Evolutionary conservation across 2,888 invertebrate species (phyloP), one percentile per base, ranked within the genome.

Genomic region (Anodontia alba): DNA sequence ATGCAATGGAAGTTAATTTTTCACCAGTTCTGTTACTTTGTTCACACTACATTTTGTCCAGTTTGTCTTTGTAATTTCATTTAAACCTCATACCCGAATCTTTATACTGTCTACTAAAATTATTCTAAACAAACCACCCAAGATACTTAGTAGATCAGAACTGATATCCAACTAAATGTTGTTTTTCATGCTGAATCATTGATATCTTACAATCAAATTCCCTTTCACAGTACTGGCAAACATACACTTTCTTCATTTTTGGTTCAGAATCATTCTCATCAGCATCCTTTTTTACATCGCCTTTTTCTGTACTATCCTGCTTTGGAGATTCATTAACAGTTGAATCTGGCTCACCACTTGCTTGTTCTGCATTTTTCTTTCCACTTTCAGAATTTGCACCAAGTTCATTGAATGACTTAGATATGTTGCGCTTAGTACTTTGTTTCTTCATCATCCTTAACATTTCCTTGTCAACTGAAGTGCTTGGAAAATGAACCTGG

Each of bases 141-240:
- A n/a, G n/a, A n/a, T n/a, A n/a, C n/a, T n/a, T n/a, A n/a, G n/a
- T 20, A 33, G 3, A 31, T 78, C 67, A 78, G 70, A 70, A 81
- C 68, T 76, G 76, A 23, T 79, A 78, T 38, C 88, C 89, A 70
- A 89, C 86, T 72, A 91, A 73, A 85, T 93, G 93, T 75, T 91
- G 92, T 29, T 88, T 89, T 70, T 92, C 92, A 84, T 93, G 93
- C 72, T 89, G 88, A n/a, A 90, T 76, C 92, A 92, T 89, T 8
- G 81, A 79, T 0, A 80, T 69, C 81, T 91, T 92, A 29, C 89
- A 88, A 78, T 91, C 90, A 87, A 92, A 93, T 73, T 90, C 91
- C 23, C 91, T 76, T 68, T 93, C 93, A 88, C 93, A 92, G 74
- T 88, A 92, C 76, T 91, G 91, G 76, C 93, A 93, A 17, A 91